Evolutionary conservation across 2,888 invertebrate species (phyloP).

Genomic region (Leptinotarsa juncta): DNA sequence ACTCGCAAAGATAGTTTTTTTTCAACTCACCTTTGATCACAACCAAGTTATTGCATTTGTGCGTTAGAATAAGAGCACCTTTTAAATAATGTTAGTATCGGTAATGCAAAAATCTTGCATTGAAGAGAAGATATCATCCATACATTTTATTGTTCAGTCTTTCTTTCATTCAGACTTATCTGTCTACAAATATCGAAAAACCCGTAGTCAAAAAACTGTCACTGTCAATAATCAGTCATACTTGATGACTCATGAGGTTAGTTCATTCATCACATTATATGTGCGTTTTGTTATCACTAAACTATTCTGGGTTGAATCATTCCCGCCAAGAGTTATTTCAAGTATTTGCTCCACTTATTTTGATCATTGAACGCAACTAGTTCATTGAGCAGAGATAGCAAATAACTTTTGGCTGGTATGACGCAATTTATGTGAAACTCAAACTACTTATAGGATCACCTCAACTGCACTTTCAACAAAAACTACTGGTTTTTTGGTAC

Average conservation of each 20-base stretch:
- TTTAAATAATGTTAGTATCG: slow-evolving; percentile 12
- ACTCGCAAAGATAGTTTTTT: neutral
- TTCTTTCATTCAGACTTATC: slow-evolving; percentile 26
- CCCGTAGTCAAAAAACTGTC: slow-evolving; percentile 14
- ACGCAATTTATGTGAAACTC: too few relatives aligned
- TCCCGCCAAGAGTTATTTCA: too few relatives aligned
- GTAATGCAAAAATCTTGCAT: slow-evolving; percentile 14
- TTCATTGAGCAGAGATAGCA: too few relatives aligned
- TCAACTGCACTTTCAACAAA: too few relatives aligned
- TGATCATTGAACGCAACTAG: too few relatives aligned
- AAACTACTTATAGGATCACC: too few relatives aligned
- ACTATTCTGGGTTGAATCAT: too few relatives aligned
- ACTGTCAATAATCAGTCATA: slow-evolving; percentile 13
- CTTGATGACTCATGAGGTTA: neutral
- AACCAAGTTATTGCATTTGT: slow-evolving; percentile 24
- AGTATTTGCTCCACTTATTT: too few relatives aligned
- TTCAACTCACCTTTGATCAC: slow-evolving; percentile 20
- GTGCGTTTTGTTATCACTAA: neutral
- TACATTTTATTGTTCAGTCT: slow-evolving; percentile 25
- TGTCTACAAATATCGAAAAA: neutral
- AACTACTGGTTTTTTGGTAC: too few relatives aligned
- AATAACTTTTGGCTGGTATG: too few relatives aligned
- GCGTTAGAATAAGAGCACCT: neutral
- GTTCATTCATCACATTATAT: neutral
- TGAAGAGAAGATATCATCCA: slow-evolving; percentile 18